Evolutionary conservation across 2,888 invertebrate genomes (phyloP).

Genomic region (Cataglyphis rosenhaueri): DNA sequence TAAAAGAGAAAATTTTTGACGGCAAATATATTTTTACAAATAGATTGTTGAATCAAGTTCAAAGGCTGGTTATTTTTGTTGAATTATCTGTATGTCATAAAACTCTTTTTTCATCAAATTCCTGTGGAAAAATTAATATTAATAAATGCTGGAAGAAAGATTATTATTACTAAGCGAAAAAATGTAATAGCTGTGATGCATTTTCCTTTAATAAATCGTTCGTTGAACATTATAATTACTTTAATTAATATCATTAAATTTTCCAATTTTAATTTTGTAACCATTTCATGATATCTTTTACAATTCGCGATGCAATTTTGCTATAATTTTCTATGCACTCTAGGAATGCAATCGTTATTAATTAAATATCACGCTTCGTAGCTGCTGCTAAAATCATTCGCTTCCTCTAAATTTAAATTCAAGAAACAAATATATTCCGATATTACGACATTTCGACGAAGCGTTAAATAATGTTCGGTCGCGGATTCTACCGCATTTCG

Average conservation of each 20-base stretch:
- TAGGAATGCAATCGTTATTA: slow-evolving; percentile 30
- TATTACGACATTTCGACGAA: slow-evolving; percentile 46
- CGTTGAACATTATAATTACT: neutral
- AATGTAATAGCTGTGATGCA: neutral
- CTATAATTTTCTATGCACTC: neutral
- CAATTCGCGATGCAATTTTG: neutral
- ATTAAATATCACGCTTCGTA: slow-evolving; percentile 27
- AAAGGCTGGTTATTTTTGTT: neutral
- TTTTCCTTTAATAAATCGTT: neutral
- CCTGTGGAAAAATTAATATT: neutral
- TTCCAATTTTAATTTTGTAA: neutral
- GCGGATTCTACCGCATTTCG: slow-evolving; percentile 41
- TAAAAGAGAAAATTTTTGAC: neutral
- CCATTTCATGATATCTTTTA: neutral
- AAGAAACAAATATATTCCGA: slow-evolving; percentile 6
- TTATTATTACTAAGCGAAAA: neutral
- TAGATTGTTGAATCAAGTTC: neutral
- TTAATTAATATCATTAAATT: neutral
- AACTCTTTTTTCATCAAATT: neutral
- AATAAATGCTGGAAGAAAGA: neutral
- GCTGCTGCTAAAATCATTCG: slow-evolving; percentile 1
- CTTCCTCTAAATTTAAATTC: slow-evolving; percentile 22
- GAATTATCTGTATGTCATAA: neutral
- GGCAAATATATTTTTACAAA: neutral
- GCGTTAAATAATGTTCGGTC: slow-evolving; percentile 51